phyloP scores from a whole-genome alignment of 2,797 vertebrate genomes.

The Poeciliopsis turneri region DNA sequence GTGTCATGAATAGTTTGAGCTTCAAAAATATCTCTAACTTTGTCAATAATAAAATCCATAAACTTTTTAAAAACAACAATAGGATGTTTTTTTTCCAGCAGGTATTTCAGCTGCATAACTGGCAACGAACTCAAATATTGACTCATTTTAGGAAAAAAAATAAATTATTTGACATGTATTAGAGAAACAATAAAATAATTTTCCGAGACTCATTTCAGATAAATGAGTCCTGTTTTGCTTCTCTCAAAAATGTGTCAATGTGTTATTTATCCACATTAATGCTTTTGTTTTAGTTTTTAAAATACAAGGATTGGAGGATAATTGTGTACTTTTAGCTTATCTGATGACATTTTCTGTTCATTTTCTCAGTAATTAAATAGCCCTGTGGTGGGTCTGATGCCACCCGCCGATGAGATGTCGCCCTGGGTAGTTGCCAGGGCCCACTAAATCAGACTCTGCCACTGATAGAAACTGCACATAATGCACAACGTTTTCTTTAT shows the following conservation, averaged over 20 bases:
- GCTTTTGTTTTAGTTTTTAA: no score
- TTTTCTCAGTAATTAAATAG: no score
- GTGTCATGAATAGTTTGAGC: not conserved
- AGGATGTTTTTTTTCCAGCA: not conserved
- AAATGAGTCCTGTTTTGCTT: not conserved
- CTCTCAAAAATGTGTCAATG: no score
- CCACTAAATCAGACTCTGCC: no score
- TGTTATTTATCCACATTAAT: no score
- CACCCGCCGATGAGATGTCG: not conserved
- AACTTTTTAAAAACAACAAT: not conserved
- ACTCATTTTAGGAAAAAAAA: not conserved
- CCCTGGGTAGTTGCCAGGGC: no score
- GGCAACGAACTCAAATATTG: not conserved
- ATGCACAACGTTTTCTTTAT: not conserved
- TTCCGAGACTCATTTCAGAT: not conserved
- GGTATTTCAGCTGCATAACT: not conserved
- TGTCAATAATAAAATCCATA: not conserved
- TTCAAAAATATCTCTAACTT: not conserved
- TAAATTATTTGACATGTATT: not conserved
- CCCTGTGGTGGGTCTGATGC: no score
- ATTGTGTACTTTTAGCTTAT: no score
- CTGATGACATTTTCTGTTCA: no score
- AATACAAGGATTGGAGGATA: no score
- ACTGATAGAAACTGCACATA: not conserved
- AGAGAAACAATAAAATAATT: not conserved